Evolutionary conservation across 2,113 vertebrate species (phyloP), one percentile per base, ranked within the genome.

Genomic region (Capreolus pygargus): DNA sequence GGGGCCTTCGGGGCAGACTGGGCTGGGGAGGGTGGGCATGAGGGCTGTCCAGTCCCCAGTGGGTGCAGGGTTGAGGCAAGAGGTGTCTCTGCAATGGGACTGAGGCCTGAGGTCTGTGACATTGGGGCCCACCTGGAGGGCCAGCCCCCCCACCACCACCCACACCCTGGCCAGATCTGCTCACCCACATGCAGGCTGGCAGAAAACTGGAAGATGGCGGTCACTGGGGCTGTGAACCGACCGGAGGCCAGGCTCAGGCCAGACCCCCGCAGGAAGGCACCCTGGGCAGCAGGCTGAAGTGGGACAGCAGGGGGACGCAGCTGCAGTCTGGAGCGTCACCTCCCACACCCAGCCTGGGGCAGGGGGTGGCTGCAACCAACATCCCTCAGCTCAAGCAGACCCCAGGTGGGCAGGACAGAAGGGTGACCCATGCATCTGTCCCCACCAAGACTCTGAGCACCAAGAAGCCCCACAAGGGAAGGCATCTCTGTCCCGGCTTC

Each of bases 191-290:
- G 99, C 91, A 99, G 96, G 27, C 99, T 99, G 97, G 99, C 99
- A 36, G 99, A 99, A 96, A 99, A 99, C 98, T 99, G 99, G 99
- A 99, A 99, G 99, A 99, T 99, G 95, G 99, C 99, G 0, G 99
- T 99, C 94, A 99, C 96, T 0, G 99, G 99, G 15, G 99, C 99
- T 0, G 99, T 99, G 98, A 99, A 99, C 12, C 99, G 99, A 2
- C 99, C 99, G 0, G 99, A 99, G 2, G 99, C 98, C 98, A 99
- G 98, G 95, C 99, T 99, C 98, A 99, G 99, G 14, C 99, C 99
- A 0, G 99, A 98, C 16, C 99, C 99, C 84, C 99, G 98, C 47
- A 99, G 99, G 95, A 99, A 99, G 33, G 99, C 99, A 81, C 99
- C 99, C 98, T 99, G 99, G 95, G 99, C 99, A 28, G 99, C 89